Percentiles rank a stretch among this genome's conserved stretches.
Evolutionary conservation across 2,113 vertebrate species (phyloP).

Genomic region (Argyrosomus japonicus): DNA sequence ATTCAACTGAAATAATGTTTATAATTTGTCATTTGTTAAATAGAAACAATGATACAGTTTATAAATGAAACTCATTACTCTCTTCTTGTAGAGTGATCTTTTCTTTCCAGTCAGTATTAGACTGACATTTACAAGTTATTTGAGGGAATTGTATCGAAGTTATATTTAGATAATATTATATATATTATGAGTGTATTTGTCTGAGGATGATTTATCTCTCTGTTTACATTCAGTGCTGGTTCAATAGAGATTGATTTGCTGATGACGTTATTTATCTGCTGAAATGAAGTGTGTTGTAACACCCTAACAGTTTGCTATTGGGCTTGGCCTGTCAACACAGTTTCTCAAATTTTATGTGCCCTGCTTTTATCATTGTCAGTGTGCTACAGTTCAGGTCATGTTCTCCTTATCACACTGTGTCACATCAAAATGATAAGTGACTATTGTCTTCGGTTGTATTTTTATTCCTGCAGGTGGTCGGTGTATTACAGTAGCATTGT

Average conservation of each 20-base stretch:
- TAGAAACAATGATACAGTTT: no score
- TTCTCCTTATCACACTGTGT: not conserved
- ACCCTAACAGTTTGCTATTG: not conserved
- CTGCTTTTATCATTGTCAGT: not conserved
- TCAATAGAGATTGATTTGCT: constrained; percentile 13
- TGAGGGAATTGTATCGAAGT: no score
- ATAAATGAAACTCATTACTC: no score
- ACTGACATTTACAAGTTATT: no score
- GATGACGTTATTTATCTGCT: constrained; percentile 21
- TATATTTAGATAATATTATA: no score
- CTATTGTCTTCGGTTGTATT: not conserved
- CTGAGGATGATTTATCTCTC: constrained; percentile 16
- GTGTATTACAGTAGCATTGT: not conserved
- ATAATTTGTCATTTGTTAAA: no score
- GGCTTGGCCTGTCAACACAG: constrained; percentile 1
- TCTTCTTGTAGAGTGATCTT: no score
- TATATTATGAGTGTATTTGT: not conserved
- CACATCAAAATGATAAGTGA: constrained; percentile 6
- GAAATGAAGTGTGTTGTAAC: not conserved
- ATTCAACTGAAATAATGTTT: no score
- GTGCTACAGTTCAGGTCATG: not conserved
- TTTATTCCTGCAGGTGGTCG: not conserved
- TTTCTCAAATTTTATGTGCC: not conserved
- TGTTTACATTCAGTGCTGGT: not conserved
- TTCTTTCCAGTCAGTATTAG: no score